phyloP scores from a whole-genome alignment of 2,797 vertebrate genomes.

The Molossus molossus region DNA sequence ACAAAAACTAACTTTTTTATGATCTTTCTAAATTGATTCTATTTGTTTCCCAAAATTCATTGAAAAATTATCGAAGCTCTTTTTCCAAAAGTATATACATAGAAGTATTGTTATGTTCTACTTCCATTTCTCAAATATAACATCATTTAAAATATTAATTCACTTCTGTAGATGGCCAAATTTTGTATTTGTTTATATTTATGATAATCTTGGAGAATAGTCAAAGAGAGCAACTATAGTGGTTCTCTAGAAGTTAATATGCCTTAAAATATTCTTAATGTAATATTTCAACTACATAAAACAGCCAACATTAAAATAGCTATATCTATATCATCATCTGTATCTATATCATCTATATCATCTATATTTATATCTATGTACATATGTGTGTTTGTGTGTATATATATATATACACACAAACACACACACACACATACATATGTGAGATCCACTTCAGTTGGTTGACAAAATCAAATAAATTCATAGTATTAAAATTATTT shows the following conservation, averaged over 20 bases:
- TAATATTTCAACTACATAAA: constrained; percentile 12
- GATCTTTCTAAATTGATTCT: constrained; percentile 70
- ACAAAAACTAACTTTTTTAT: constrained; percentile 26
- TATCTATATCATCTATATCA: background rate
- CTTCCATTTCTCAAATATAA: constrained; percentile 65
- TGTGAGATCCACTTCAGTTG: background rate
- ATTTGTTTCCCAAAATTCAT: constrained; percentile 64
- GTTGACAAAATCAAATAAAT: constrained; percentile 32
- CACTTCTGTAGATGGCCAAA: constrained; percentile 63
- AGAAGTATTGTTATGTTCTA: constrained; percentile 66
- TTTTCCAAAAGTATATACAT: constrained; percentile 60
- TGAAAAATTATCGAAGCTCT: constrained; percentile 16
- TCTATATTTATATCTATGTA: background rate
- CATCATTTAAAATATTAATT: constrained; percentile 75
- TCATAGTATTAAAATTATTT: constrained; percentile 13
- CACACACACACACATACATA: background rate
- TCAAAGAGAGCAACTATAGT: background rate
- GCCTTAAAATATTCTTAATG: constrained; percentile 39
- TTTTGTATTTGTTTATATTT: constrained; percentile 74
- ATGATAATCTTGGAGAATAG: constrained; percentile 61
- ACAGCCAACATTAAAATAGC: background rate
- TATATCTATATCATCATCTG: background rate
- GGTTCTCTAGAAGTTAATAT: background rate
- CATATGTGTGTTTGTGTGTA: too few species aligned
- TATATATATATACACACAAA: too few species aligned